Percentiles rank a stretch among this genome's conserved stretches.
These are phyloP conservation scores for Ommatoiulus sabulosus DNA, from an alignment of 2,888 invertebrate genomes.

Conservation along the genomic window DNA sequence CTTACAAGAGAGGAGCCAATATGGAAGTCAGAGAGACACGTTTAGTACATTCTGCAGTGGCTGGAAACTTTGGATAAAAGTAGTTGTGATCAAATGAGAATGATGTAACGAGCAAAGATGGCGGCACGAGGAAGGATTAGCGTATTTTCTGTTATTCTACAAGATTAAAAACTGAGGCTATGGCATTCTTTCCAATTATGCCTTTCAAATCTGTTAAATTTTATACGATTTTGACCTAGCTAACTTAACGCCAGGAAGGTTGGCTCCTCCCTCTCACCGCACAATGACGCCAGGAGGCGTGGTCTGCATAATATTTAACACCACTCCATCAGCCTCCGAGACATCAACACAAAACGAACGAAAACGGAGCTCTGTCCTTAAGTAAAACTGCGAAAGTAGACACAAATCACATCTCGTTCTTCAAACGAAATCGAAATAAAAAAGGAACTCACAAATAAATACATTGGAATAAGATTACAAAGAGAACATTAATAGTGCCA, in stretches of 20 bases:
- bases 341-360: background rate
- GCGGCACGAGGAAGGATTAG: no score
- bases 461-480: constrained; percentile 13
- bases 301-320: background rate
- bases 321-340: background rate
- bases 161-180: no score
- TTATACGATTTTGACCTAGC: no score
- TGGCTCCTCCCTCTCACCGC: background rate
- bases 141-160: no score
- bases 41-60: background rate
- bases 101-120: no score
- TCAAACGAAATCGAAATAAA: background rate
- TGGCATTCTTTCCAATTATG: no score
- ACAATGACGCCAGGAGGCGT: background rate
- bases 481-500: background rate
- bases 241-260: no score
- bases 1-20: constrained; percentile 4
- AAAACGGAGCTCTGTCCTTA: background rate
- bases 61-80: no score
- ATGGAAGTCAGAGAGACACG: background rate
- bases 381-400: background rate
- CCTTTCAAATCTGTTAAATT: no score
- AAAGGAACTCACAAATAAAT: constrained; percentile 20
- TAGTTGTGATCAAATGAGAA: no score
- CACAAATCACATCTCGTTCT: background rate